Percentiles rank a stretch among this genome's conserved stretches.
Evolutionary conservation across 2,888 invertebrate species (phyloP).

Genomic region (Drosophila tripunctata): DNA sequence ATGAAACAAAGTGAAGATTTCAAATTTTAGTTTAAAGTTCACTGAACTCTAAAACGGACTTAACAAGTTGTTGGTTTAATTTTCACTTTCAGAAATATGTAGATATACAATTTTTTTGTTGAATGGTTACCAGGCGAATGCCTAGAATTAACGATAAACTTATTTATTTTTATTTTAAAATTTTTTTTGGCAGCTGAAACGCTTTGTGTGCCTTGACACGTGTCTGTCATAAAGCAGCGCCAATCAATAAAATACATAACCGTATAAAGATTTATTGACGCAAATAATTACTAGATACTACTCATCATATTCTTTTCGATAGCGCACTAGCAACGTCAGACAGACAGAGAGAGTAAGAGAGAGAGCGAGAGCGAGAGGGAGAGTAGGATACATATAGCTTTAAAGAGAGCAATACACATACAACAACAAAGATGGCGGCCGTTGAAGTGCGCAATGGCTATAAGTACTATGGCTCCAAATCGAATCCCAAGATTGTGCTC

Average conservation of each 20-base stretch:
- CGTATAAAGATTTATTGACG: slow-evolving; percentile 72
- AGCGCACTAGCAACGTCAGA: slow-evolving; percentile 45
- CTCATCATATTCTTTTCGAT: slow-evolving; percentile 35
- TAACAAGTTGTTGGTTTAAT: slow-evolving; percentile 28
- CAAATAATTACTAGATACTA: slow-evolving; percentile 58
- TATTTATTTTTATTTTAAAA: background rate
- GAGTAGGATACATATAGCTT: background rate
- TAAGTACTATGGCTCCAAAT: slow-evolving; percentile 88
- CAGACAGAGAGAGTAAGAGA: background rate
- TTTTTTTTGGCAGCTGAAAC: slow-evolving; percentile 31
- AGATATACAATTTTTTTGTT: background rate
- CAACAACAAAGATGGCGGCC: slow-evolving; percentile 84
- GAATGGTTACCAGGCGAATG: slow-evolving; percentile 32
- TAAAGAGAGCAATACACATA: slow-evolving; percentile 2
- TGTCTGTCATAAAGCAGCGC: slow-evolving; percentile 67
- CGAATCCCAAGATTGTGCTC: slow-evolving; percentile 86
- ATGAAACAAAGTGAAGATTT: background rate
- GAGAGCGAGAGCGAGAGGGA: background rate
- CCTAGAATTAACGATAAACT: slow-evolving; percentile 33
- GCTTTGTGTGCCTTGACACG: slow-evolving; percentile 65
- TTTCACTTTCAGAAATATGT: slow-evolving; percentile 57
- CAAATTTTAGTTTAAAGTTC: background rate
- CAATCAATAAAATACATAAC: slow-evolving; percentile 78
- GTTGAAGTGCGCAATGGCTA: slow-evolving; percentile 88
- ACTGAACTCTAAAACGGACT: slow-evolving; percentile 33